Base-by-base conservation (phyloP, 1,140 invertebrate genomes). In the Aphelenchoides fujianensis region DNA sequence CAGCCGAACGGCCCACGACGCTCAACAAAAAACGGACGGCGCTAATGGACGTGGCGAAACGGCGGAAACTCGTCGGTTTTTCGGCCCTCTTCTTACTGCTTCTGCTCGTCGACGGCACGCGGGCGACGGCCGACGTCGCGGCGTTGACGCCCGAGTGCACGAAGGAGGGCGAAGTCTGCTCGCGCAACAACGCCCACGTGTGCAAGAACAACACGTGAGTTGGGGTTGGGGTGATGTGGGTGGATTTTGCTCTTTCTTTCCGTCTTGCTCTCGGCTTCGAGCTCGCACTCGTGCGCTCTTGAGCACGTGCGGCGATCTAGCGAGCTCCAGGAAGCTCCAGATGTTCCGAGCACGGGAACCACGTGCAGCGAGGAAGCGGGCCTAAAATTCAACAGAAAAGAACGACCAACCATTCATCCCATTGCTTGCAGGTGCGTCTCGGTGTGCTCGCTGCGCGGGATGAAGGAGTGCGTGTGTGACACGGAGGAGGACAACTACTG, bases 401-500 rank as follows among this genome's bases (percentile, higher is more conserved):
- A 48, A 48, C 41, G 41, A n/a, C n/a, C n/a, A n/a, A n/a, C n/a
- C n/a, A n/a, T n/a, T n/a, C n/a, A n/a, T n/a, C n/a, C n/a, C n/a
- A n/a, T n/a, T n/a, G n/a, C n/a, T n/a, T 48, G 12, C 68, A 84
- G 82, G 52, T 83, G 82, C 53, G 76, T 84, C 9, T 77, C 79
- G 19, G 82, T 76, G 19, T 83, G 82, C 61, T 77, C 78, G 0
- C 31, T 80, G 9, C 59, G 68, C 12, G 82, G 83, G n/a, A 84
- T 83, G 83, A 69, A 71, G 23, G 81, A 84, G 41, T 83, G 82
- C 53, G 59, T 74, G 23, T 83, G 82, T 57, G 83, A 84, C 61
- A 73, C 69, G 0, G 82, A 83, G 32, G 82, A 83, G 68, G 82
- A 83, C 69, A 82, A 84, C 62, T 83, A 82, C 61, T 83, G 82